Conservation (phyloP, 2,888 invertebrate species). For the Elegia similella region DNA sequence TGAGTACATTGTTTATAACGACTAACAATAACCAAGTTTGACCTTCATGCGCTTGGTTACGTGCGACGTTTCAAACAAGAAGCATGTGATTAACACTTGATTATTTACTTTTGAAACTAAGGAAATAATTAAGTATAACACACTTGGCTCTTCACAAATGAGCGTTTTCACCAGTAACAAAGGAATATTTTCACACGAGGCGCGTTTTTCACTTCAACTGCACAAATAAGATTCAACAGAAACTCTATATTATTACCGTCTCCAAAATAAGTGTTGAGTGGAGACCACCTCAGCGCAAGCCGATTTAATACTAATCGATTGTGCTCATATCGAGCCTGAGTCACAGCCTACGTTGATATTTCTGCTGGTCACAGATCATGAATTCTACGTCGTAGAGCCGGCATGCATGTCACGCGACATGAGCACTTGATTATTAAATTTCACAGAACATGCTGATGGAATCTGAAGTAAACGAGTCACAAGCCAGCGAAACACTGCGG, state of each 20-base stretch:
- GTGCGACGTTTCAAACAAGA: conserved; percentile 50
- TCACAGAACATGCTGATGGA: conserved; percentile 40
- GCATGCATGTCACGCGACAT: conserved; percentile 40
- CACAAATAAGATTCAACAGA: conserved; percentile 17
- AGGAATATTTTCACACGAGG: conserved; percentile 18
- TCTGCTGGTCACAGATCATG: conserved; percentile 37
- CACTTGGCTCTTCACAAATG: conserved; percentile 1
- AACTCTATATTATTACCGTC: conserved; percentile 17
- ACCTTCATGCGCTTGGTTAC: conserved; percentile 55
- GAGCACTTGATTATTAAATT: conserved; percentile 39
- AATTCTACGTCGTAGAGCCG: conserved; percentile 29
- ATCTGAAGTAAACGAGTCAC: conserved; percentile 49
- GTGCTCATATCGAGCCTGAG: conserved; percentile 35
- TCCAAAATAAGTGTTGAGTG: conserved; percentile 29
- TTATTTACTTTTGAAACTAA: conserved; percentile 27
- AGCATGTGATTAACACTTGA: conserved; percentile 28
- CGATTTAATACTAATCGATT: conserved; percentile 34
- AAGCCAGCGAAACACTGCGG: conserved; percentile 57
- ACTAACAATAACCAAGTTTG: conserved; percentile 54
- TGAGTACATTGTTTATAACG: conserved; percentile 25
- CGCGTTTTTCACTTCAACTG: conserved; percentile 29
- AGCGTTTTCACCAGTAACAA: conserved; percentile 16
- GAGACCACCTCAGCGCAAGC: conserved; percentile 33
- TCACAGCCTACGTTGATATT: conserved; percentile 40
- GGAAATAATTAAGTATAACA: conserved; percentile 15